Evolutionary conservation across 2,797 vertebrate genomes (phyloP).

Genomic region (Schizothorax lantsangensis): DNA sequence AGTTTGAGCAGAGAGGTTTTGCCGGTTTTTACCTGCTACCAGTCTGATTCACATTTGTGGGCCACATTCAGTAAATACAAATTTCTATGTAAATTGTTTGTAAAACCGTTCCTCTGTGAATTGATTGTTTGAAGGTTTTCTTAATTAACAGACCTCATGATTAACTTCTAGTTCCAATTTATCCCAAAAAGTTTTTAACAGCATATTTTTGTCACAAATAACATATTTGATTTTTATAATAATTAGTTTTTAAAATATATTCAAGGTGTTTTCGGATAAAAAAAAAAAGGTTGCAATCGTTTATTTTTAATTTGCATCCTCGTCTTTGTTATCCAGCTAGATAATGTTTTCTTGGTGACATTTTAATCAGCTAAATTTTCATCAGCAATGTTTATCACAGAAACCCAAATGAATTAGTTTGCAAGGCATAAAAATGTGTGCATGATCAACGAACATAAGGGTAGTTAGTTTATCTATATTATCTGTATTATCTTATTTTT

Average conservation of each 20-base stretch:
- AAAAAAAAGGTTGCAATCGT: background rate
- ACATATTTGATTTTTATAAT: background rate
- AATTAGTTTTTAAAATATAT: background rate
- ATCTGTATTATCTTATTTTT: background rate
- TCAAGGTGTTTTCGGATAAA: background rate
- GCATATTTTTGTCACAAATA: background rate
- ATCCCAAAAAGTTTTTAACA: background rate
- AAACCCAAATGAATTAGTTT: background rate
- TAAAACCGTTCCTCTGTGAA: background rate
- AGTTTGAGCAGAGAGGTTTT: slow-evolving; percentile 28
- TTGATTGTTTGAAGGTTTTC: background rate
- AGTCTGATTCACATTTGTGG: background rate
- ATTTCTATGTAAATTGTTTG: background rate
- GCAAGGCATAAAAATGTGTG: background rate
- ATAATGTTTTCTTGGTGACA: background rate
- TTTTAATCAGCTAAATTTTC: background rate
- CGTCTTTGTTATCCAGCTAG: background rate
- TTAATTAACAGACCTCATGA: background rate
- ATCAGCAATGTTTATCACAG: background rate
- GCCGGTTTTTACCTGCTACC: background rate
- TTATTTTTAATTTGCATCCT: background rate
- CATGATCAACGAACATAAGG: background rate
- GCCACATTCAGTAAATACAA: background rate
- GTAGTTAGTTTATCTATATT: background rate
- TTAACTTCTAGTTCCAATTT: background rate